Evolutionary conservation across 2,113 vertebrate species (phyloP).

Genomic region (Hyla sarda): DNA sequence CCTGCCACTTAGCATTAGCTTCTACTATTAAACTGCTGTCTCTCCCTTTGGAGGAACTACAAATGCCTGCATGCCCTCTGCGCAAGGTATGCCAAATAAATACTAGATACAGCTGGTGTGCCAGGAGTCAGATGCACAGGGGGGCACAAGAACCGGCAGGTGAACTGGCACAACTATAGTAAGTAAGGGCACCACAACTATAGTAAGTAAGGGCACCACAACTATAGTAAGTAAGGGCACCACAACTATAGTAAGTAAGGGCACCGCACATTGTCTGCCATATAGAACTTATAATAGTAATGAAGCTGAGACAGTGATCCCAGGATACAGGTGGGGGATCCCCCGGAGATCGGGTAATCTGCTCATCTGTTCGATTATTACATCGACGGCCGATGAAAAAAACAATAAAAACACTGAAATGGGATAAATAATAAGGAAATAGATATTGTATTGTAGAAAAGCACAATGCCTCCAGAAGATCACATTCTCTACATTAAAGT

Average conservation of each 20-base stretch:
- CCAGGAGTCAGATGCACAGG: background rate
- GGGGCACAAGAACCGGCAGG: background rate
- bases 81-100: background rate
- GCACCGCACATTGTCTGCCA: too few relatives aligned
- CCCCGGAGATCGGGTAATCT: background rate
- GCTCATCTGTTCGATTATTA: background rate
- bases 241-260: too few relatives aligned
- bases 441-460: too few relatives aligned
- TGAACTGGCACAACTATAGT: background rate
- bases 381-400: background rate
- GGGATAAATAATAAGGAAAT: too few relatives aligned
- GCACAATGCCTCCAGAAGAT: too few relatives aligned
- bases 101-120: too few relatives aligned
- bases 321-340: background rate
- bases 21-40: background rate
- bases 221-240: too few relatives aligned
- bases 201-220: too few relatives aligned
- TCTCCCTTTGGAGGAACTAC: background rate
- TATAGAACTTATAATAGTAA: too few relatives aligned
- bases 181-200: too few relatives aligned
- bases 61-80: background rate
- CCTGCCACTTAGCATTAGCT: too few relatives aligned
- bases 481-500: background rate
- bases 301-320: background rate
- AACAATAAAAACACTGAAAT: too few relatives aligned